Conservation (phyloP, 2,888 invertebrate genomes). For the Tachystola acroxantha region DNA sequence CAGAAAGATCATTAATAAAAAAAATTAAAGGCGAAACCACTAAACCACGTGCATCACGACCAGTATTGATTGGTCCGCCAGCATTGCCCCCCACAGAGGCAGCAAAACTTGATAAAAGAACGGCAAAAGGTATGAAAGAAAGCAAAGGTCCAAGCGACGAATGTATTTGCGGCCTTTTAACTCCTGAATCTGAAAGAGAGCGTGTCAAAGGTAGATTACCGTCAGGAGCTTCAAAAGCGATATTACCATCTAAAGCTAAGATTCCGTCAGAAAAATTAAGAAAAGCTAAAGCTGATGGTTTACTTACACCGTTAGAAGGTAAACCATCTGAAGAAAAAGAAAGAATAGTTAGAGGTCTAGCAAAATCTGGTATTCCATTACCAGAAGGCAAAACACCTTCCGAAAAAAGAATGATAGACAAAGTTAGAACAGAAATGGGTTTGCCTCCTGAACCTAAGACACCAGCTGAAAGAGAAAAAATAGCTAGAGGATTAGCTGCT, state of each 20-base stretch:
- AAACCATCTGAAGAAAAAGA: slow-evolving; percentile 18
- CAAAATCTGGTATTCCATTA: slow-evolving; percentile 12
- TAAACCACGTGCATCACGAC: slow-evolving; percentile 19
- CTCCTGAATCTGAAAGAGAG: slow-evolving; percentile 18
- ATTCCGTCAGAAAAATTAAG: slow-evolving; percentile 13
- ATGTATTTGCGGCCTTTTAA: slow-evolving; percentile 29
- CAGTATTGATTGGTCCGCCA: neutral
- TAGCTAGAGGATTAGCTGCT: slow-evolving; percentile 19
- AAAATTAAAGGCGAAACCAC: slow-evolving; percentile 6
- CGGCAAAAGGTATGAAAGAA: slow-evolving; percentile 27
- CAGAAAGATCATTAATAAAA: slow-evolving; percentile 24
- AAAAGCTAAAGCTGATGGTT: slow-evolving; percentile 19
- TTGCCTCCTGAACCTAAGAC: slow-evolving; percentile 29
- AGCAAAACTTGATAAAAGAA: slow-evolving; percentile 23
- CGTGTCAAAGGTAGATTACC: neutral
- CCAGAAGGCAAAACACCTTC: slow-evolving; percentile 11
- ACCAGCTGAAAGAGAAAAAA: slow-evolving; percentile 12
- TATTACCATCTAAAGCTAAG: slow-evolving; percentile 22
- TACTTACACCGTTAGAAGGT: slow-evolving; percentile 7
- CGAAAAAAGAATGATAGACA: slow-evolving; percentile 17
- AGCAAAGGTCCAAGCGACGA: slow-evolving; percentile 29
- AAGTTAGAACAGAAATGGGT: slow-evolving; percentile 22
- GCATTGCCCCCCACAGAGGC: slow-evolving; percentile 13
- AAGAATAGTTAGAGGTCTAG: slow-evolving; percentile 14
- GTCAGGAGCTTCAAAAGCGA: slow-evolving; percentile 22